Evolutionary conservation across 2,113 vertebrate genomes (phyloP), one percentile per base, ranked within the genome.

Genomic region (Microcebus jonahi): DNA sequence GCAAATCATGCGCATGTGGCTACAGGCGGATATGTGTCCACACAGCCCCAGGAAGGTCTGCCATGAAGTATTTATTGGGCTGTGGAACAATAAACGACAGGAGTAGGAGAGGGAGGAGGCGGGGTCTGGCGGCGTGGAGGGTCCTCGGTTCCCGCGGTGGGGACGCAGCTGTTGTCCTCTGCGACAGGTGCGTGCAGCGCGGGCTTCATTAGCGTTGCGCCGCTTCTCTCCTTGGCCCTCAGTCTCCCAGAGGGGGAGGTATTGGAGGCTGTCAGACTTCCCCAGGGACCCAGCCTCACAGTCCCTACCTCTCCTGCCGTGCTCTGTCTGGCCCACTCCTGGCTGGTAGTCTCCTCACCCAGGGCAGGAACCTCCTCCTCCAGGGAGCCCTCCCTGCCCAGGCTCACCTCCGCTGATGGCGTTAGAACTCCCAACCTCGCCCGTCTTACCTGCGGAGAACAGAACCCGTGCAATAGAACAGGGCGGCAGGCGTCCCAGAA

Each of bases 111-210:
- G 2, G 88, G 63, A 5, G 61, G 61, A 39, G n/a, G 55, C 0
- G 12, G 42, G 18, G 12, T 45, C 63, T 55, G 75, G 79, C 63
- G 79, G 71, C 61, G 1, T 7, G 10, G 61, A 39, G 21, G 0
- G 29, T 17, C 59, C n/a, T 17, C 0, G 0, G 9, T 77, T 12
- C 21, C 8, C 0, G 13, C 2, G 1, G 12, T 3, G 67, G 12
- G 18, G 55, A 61, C 27, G 14, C 59, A 45, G 50, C 17, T 25
- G 0, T 6, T 3, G 29, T 53, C 55, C 23, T 75, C 36, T 27
- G 7, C 0, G 21, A n/a, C 31, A 3, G 11, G 55, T 10, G 59
- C 25, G 23, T 5, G 15, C 1, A 0, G 2, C 55, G 42, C 13
- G 68, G 34, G 39, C 42, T 65, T 55, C 65, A 11, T 65, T 29